phyloP scores from a whole-genome alignment of 2,888 invertebrate genomes.

The Pheosia gnoma region DNA sequence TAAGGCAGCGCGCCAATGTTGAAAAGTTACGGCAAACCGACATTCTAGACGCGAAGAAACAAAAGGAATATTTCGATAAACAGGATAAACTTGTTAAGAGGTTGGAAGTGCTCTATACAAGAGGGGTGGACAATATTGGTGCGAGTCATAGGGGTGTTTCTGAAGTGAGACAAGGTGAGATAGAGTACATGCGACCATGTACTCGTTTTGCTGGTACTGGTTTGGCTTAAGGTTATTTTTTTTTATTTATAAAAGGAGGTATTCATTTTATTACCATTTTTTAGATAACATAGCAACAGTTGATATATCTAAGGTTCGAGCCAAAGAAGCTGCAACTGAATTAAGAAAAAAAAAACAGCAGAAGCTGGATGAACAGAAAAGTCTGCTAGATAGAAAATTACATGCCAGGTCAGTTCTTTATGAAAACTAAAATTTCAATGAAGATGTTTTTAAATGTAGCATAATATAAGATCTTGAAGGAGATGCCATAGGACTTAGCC shows the following conservation, averaged over 20 bases:
- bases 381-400: slow-evolving; percentile 68
- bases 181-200: no score
- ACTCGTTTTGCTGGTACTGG: no score
- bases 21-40: slow-evolving; percentile 66
- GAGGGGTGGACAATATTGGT: slow-evolving; percentile 66
- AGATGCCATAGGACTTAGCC: no score
- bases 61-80: slow-evolving; percentile 64
- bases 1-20: slow-evolving; percentile 72
- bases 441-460: background rate
- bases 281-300: slow-evolving; percentile 48
- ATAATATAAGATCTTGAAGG: no score
- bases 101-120: slow-evolving; percentile 65
- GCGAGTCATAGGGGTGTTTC: slow-evolving; percentile 65
- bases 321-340: slow-evolving; percentile 66
- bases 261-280: slow-evolving; percentile 11
- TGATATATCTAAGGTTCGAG: slow-evolving; percentile 68
- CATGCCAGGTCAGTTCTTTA: slow-evolving; percentile 61
- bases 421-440: background rate
- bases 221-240: no score
- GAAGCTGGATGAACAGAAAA: slow-evolving; percentile 69
- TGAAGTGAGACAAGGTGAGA: slow-evolving; percentile 54
- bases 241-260: no score
- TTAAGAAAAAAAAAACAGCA: slow-evolving; percentile 65
- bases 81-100: slow-evolving; percentile 71
- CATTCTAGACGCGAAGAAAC: slow-evolving; percentile 63